Evolutionary conservation across 2,888 invertebrate genomes (phyloP).

Genomic region (Chaetoderma sp.): DNA sequence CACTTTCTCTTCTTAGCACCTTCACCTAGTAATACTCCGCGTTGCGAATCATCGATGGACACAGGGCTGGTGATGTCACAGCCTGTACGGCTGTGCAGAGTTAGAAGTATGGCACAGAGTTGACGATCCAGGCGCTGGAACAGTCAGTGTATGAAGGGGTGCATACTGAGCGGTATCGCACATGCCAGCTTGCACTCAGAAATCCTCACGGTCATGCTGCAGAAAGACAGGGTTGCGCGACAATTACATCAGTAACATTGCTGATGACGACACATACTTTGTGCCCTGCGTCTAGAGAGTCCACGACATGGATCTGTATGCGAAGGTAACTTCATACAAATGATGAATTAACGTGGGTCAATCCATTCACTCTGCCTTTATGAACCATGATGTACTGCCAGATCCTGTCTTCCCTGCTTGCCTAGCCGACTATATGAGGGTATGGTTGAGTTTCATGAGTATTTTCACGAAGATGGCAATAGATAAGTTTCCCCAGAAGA

Average conservation of each 20-base stretch:
- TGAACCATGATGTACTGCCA: no score
- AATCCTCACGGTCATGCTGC: slow-evolving; percentile 8
- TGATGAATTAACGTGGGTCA: no score
- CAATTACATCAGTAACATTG: slow-evolving; percentile 14
- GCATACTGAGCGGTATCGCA: not conserved
- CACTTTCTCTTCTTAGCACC: not conserved
- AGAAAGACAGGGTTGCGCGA: slow-evolving; percentile 12
- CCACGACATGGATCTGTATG: slow-evolving; percentile 7
- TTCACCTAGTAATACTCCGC: not conserved
- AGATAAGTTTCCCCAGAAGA: no score
- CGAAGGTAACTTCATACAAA: no score
- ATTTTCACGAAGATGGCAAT: no score
- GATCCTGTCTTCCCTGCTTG: no score
- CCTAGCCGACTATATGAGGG: no score
- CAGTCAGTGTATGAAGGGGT: not conserved
- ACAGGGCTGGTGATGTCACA: not conserved
- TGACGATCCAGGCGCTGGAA: slow-evolving; percentile 2
- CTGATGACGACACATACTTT: slow-evolving; percentile 14
- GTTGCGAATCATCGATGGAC: not conserved
- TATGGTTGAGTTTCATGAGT: no score
- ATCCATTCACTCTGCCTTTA: no score
- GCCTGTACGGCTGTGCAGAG: not conserved
- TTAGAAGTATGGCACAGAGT: not conserved
- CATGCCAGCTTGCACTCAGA: slow-evolving; percentile 16
- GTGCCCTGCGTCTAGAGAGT: slow-evolving; percentile 11